phyloP scores from a whole-genome alignment of 1,140 invertebrate genomes.

The Drosophila virilis region DNA sequence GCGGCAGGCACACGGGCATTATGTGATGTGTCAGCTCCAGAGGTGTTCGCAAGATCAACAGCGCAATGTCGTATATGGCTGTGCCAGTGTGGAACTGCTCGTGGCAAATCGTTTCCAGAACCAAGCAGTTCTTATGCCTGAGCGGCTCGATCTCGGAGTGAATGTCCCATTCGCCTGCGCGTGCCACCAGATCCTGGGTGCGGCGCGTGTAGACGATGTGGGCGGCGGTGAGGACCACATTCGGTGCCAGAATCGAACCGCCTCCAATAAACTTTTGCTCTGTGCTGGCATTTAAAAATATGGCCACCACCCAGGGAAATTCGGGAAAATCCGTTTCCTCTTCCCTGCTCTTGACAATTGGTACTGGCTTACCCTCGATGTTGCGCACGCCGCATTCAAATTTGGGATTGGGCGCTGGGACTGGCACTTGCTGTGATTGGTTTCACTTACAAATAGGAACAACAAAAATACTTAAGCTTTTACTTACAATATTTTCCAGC shows the following conservation, averaged over 20 bases:
- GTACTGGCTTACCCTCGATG: not conserved
- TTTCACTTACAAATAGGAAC: no score
- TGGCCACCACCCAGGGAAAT: constrained; percentile 10
- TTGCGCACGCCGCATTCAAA: constrained; percentile 1
- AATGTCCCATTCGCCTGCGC: constrained; percentile 91
- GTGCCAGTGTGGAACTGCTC: constrained; percentile 85
- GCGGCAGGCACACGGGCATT: constrained; percentile 89
- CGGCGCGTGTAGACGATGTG: constrained; percentile 33
- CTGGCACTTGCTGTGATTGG: not conserved
- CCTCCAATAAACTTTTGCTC: constrained; percentile 77
- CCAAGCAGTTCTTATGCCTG: no score
- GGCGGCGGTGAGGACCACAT: not conserved
- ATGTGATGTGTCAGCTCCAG: constrained; percentile 85
- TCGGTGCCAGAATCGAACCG: constrained; percentile 10
- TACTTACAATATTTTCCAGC: no score
- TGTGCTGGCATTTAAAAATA: not conserved
- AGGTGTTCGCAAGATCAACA: constrained; percentile 85
- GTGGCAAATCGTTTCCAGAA: constrained; percentile 39
- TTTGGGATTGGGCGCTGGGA: not conserved
- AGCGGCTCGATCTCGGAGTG: no score
- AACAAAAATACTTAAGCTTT: no score
- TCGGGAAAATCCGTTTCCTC: not conserved
- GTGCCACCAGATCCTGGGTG: constrained; percentile 72
- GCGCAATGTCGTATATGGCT: constrained; percentile 87
- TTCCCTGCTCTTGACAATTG: not conserved